These are phyloP conservation scores for Philantomba maxwellii DNA, from an alignment of 2,113 vertebrate genomes.

Conservation along the genomic window DNA sequence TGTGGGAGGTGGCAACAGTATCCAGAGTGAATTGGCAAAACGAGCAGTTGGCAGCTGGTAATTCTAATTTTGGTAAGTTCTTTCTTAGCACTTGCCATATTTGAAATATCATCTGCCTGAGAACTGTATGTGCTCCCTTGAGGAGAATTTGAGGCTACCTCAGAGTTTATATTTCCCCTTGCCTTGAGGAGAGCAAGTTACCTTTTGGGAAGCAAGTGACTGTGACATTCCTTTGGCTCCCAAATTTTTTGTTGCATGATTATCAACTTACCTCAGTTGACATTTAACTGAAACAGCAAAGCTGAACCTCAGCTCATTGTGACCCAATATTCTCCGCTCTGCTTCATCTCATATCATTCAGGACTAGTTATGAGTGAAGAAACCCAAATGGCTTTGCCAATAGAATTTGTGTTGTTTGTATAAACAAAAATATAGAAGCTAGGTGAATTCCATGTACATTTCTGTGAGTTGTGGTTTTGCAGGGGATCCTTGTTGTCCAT, in stretches of 20 bases:
- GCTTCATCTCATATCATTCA: not conserved
- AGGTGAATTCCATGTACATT: not conserved
- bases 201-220: not conserved
- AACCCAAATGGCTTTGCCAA: not conserved
- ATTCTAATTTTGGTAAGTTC: slow-evolving; percentile 24
- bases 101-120: slow-evolving; percentile 27
- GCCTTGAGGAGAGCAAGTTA: not conserved
- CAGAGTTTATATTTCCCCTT: not conserved
- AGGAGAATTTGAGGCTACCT: not conserved
- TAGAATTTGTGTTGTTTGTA: not conserved
- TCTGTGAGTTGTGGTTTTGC: not conserved
- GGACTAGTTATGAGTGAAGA: not conserved
- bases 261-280: not conserved
- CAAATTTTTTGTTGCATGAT: not conserved
- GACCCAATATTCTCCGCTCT: not conserved
- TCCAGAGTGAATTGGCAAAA: slow-evolving; percentile 3
- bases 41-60: slow-evolving; percentile 6
- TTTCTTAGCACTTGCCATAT: slow-evolving; percentile 21
- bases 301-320: not conserved
- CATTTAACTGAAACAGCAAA: not conserved
- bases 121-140: not conserved
- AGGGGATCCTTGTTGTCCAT: not conserved
- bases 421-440: not conserved
- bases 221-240: not conserved
- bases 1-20: not conserved